Evolutionary conservation across 1,140 invertebrate genomes (phyloP), one percentile per base, ranked within the genome.

Genomic region (Polypedilum vanderplanki): DNA sequence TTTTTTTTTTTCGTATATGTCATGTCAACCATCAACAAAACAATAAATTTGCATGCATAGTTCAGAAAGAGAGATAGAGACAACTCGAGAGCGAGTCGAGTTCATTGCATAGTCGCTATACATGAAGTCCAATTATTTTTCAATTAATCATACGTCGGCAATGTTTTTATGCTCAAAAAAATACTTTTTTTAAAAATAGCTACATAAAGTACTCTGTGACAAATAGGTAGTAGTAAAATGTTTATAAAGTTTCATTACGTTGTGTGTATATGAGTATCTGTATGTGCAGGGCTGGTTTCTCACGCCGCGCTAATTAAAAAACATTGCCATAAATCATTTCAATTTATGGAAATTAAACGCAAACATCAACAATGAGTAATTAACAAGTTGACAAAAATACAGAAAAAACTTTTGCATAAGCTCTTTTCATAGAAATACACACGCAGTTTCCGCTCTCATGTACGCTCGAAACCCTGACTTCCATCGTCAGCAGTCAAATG

Each of bases 401-500:
- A n/a, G 12, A 57, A n/a, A 33, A 33, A 33, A 33, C 24, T 33
- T 33, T 33, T 33, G 24, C 24, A 33, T 33, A 33, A 33, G 24
- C 24, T 33, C 46, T 15, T 15, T 57, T 15, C 8, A 46, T 9
- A 33, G 2, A 15, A 12, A 2, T 46, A 46, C 15, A 4, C n/a
- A 57, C 24, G 24, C 24, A 12, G 12, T 57, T n/a, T 57, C 3
- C n/a, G 12, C 46, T 57, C 46, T 57, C 46, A 57, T 57, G 12
- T n/a, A 57, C 46, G n/a, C 46, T 57, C 65, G 8, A 70, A 70
- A 18, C 65, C 65, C 65, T 70, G 65, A 20, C 18, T 20, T 70
- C 65, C 65, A 70, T 70, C 65, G 65, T 70, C 65, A 70, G 65
- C 65, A 70, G 17, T 70, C 65, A 22, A 20, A n/a, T n/a, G n/a